Evolutionary conservation across 1,140 invertebrate genomes (phyloP), one percentile per base, ranked within the genome.

Genomic region (Drosophila pseudoobscura): DNA sequence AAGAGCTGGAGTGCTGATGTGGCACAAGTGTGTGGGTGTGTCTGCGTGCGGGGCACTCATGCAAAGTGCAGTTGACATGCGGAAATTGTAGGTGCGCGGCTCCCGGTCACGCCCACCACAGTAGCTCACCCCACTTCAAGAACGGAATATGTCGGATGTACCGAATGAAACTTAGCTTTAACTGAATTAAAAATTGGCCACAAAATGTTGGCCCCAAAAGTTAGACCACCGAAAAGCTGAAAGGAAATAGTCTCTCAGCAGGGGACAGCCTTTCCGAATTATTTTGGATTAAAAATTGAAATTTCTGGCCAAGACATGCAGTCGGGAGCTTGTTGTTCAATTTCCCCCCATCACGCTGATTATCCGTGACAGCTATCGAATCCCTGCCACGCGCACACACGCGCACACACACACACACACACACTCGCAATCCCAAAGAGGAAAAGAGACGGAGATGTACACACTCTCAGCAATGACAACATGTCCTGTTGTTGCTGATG

Each of bases 11-110:
- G 63, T 64, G 68, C 71, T 59, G 66, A 59, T 64, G 60, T 55
- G 49, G 64, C 66, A 69, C 35, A 35, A 69, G 53, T 65, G 26
- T 35, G 70, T 49, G 60, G 15, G 39, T 17, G 53, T 35, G 60
- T 46, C 62, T 39, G 57, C 39, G 50, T 53, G 47, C 41, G 62
- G 29, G 75, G 83, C 82, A 88, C 83, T 82, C 82, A 87, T 82
- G 82, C 83, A 82, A 82, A 87, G 83, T 82, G 82, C 83, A 88
- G 83, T 87, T 87, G 78, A 88, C 82, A 82, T 82, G 83, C 82
- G 82, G 78, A 87, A 87, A 87, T 87, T 88, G 82, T 88, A 78
- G 82, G 75, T 84, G 78, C 75, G 59, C 71, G 49, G n/a, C 57
- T 64, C 24, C 26, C 35, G 35, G 9, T 13, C 9, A 11, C 9